A percentile compares a stretch with the other conserved stretches of the same genome.
phyloP scores from a whole-genome alignment of 2,113 vertebrate species.

The Takifugu bimaculatus region DNA sequence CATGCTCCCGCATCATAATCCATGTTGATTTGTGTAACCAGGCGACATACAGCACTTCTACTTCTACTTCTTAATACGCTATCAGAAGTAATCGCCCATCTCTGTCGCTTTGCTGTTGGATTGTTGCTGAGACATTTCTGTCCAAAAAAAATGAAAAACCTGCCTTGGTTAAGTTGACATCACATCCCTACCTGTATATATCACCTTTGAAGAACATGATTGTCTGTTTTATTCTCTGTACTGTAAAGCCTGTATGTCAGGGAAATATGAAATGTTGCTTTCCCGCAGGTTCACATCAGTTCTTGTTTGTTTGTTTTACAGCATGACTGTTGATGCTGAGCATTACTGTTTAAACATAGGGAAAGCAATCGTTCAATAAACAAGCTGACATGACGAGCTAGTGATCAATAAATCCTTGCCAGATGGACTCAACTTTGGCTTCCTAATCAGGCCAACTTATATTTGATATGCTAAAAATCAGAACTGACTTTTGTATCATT shows the following conservation, averaged over 20 bases:
- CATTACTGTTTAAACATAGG: background rate
- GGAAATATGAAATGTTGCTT: background rate
- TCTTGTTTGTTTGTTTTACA: background rate
- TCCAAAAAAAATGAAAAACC: slow-evolving; percentile 13
- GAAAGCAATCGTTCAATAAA: background rate
- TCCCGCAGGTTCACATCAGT: background rate
- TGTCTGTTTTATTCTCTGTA: slow-evolving; percentile 40
- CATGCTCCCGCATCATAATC: no score
- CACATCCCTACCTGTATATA: slow-evolving; percentile 17
- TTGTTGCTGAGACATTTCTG: background rate
- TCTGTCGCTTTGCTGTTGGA: background rate
- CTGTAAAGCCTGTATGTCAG: slow-evolving; percentile 42
- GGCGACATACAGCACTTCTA: background rate
- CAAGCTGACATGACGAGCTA: background rate
- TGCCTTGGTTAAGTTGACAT: slow-evolving; percentile 32
- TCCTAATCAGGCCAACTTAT: slow-evolving; percentile 38
- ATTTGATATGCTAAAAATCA: slow-evolving; percentile 44
- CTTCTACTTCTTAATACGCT: no score
- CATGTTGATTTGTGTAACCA: background rate
- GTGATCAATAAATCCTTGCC: slow-evolving; percentile 35
- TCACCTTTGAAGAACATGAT: slow-evolving; percentile 15
- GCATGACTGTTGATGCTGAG: slow-evolving; percentile 18
- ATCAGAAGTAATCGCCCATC: slow-evolving; percentile 3
- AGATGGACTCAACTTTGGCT: slow-evolving; percentile 40
- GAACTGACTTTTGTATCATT: slow-evolving; percentile 61